phyloP scores from a whole-genome alignment of 2,888 invertebrate species.

The Spatulosminthurus flaviceps region DNA sequence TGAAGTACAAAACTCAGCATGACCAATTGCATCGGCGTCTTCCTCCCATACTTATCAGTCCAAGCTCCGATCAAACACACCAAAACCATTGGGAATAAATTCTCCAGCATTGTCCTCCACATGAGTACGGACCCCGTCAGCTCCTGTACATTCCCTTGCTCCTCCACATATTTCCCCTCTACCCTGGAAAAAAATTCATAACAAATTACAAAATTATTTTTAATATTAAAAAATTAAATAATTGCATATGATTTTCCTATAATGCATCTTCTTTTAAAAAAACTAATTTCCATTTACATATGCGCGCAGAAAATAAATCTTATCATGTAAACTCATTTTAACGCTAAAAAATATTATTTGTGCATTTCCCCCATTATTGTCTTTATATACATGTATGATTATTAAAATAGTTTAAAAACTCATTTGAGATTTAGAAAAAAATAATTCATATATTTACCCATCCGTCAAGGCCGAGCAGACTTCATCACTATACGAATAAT shows the following conservation, averaged over 20 bases:
- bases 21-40: constrained; percentile 77
- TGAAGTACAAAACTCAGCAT: constrained; percentile 69
- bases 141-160: constrained; percentile 75
- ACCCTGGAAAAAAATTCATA: background rate
- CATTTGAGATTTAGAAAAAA: background rate
- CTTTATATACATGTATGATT: too few relatives aligned
- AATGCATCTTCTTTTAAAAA: too few relatives aligned
- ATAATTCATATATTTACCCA: constrained; percentile 50
- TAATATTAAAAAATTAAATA: too few relatives aligned
- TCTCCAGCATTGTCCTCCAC: constrained; percentile 85
- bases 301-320: too few relatives aligned
- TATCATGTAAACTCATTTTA: too few relatives aligned
- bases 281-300: too few relatives aligned
- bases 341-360: too few relatives aligned
- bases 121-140: constrained; percentile 77
- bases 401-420: background rate
- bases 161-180: constrained; percentile 69
- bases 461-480: constrained; percentile 76
- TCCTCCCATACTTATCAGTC: constrained; percentile 81
- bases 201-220: background rate
- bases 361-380: too few relatives aligned
- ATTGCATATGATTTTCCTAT: too few relatives aligned
- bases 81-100: constrained; percentile 79
- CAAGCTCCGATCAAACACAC: constrained; percentile 84
- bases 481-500: constrained; percentile 75